A percentile compares a stretch with the other conserved stretches of the same genome.
These are phyloP conservation scores for Thomomys bottae DNA, from an alignment of 2,113 vertebrate species.

Conservation along the genomic window DNA sequence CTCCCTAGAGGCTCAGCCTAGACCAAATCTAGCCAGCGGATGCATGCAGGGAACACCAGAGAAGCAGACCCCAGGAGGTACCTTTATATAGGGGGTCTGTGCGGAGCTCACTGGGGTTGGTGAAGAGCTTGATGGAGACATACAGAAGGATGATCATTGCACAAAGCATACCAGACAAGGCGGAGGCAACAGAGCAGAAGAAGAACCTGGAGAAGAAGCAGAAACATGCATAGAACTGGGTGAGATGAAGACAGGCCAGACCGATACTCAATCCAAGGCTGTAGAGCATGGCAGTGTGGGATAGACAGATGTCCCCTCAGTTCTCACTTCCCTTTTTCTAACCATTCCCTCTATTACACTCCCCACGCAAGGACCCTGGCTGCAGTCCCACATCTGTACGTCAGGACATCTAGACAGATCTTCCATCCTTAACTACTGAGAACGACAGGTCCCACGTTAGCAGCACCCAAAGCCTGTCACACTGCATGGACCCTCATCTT, in stretches of 20 bases:
- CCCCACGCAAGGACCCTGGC: too few relatives aligned
- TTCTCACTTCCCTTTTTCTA: too few relatives aligned
- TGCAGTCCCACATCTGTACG: not conserved
- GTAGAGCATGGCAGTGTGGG: too few relatives aligned
- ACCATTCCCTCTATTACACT: not conserved
- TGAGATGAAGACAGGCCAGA: too few relatives aligned
- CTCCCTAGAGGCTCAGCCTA: too few relatives aligned
- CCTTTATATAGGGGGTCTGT: conserved; percentile 84
- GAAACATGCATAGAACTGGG: not conserved
- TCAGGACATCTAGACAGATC: not conserved
- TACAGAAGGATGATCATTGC: conserved; percentile 82
- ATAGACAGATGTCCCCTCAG: not conserved
- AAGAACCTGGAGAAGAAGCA: conserved; percentile 84
- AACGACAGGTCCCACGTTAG: not conserved
- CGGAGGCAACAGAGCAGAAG: conserved; percentile 85
- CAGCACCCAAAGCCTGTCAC: not conserved
- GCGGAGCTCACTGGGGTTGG: conserved; percentile 83
- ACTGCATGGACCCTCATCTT: not conserved
- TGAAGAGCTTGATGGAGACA: conserved; percentile 85
- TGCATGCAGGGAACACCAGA: too few relatives aligned
- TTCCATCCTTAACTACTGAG: not conserved
- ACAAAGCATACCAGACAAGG: conserved; percentile 79
- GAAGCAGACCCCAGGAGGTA: conserved; percentile 40
- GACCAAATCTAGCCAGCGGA: not conserved
- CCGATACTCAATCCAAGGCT: not conserved